These are phyloP conservation scores for Stramonita haemastoma DNA, from an alignment of 2,888 invertebrate genomes.

Conservation along the genomic window DNA sequence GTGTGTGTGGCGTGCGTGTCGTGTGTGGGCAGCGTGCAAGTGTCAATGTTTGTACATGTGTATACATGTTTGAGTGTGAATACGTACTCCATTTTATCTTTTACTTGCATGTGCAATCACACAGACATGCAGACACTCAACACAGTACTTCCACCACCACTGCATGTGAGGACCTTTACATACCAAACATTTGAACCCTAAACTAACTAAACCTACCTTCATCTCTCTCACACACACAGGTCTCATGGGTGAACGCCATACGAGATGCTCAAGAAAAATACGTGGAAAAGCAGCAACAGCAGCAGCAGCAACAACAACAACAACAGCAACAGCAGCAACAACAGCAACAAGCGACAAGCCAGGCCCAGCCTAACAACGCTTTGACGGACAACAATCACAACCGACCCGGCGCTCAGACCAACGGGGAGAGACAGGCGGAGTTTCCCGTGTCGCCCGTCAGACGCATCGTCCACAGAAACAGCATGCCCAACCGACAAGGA, in stretches of 20 bases:
- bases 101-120: no score
- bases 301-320: neutral
- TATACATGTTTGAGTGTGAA: no score
- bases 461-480: slow-evolving; percentile 39
- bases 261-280: slow-evolving; percentile 80
- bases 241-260: slow-evolving; percentile 79
- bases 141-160: neutral
- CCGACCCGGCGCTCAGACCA: neutral
- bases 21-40: no score
- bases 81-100: no score
- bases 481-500: slow-evolving; percentile 43
- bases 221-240: slow-evolving; percentile 67
- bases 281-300: slow-evolving; percentile 61
- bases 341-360: neutral
- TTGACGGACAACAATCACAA: slow-evolving; percentile 49
- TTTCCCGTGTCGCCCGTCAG: slow-evolving; percentile 20
- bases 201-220: no score
- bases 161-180: no score
- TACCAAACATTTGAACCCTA: no score
- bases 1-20: no score
- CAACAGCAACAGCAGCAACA: neutral
- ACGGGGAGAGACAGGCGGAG: slow-evolving; percentile 20
- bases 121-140: neutral
- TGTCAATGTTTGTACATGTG: no score
- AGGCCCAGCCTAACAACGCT: slow-evolving; percentile 45